Percentiles rank a stretch among this genome's conserved stretches.
Evolutionary conservation across 2,888 invertebrate species (phyloP).

Genomic region (Heteromurus nitidus): DNA sequence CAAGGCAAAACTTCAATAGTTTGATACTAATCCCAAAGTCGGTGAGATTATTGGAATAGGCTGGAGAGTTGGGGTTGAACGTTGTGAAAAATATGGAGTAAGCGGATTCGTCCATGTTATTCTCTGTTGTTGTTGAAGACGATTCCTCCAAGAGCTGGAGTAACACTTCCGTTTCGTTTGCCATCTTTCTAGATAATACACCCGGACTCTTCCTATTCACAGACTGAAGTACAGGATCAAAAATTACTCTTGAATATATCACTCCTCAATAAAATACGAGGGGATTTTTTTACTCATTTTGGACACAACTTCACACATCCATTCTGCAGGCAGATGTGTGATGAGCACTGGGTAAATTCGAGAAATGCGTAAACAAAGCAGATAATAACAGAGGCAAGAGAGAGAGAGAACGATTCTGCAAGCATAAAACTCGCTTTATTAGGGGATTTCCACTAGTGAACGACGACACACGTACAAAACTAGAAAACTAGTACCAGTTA

Average conservation of each 20-base stretch:
- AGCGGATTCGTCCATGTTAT: conserved; percentile 31
- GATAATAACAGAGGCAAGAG: conserved; percentile 6
- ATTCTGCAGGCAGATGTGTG: not conserved
- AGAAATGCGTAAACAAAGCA: conserved; percentile 21
- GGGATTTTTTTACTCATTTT: not conserved
- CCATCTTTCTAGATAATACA: not conserved
- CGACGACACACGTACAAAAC: not conserved
- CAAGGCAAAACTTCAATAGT: conserved; percentile 33
- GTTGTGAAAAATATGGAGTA: conserved; percentile 45
- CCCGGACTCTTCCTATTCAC: too few species aligned
- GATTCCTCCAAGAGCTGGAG: not conserved
- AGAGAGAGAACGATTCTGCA: not conserved
- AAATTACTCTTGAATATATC: not conserved
- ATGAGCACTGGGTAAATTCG: too few species aligned
- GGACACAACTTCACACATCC: not conserved
- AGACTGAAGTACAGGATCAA: too few species aligned
- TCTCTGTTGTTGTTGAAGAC: not conserved
- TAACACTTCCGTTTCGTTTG: conserved; percentile 17
- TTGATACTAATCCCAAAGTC: conserved; percentile 79
- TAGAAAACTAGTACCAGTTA: not conserved
- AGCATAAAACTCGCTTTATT: not conserved
- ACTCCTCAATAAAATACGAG: not conserved
- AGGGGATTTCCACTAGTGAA: conserved; percentile 27
- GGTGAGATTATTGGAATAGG: conserved; percentile 28
- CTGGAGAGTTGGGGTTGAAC: conserved; percentile 36